A percentile compares a stretch with the other conserved stretches of the same genome.
Conservation (phyloP, 2,113 vertebrate genomes). For the Grus americana region DNA sequence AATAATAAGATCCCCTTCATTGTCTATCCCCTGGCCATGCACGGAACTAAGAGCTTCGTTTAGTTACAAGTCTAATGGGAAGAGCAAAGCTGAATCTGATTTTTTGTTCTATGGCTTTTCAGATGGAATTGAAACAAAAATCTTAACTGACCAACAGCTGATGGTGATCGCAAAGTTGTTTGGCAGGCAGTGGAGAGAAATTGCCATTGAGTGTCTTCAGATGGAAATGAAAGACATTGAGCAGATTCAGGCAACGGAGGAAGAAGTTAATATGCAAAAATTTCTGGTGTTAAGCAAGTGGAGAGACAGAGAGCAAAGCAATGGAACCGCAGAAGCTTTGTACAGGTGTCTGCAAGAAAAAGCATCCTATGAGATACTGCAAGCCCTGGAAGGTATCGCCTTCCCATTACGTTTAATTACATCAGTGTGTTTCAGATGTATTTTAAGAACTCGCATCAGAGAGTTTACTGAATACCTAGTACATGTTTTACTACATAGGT, state of each 20-base stretch:
- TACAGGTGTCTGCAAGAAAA: conserved; percentile 42
- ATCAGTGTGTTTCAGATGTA: rapidly evolving
- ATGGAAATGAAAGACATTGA: conserved; percentile 75
- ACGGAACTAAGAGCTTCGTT: not conserved
- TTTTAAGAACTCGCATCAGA: not conserved
- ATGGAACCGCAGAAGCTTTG: conserved; percentile 64
- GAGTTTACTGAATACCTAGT: not conserved
- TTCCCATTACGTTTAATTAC: rapidly evolving
- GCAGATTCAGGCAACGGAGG: conserved; percentile 67
- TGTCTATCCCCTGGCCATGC: rapidly evolving
- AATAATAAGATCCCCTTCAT: not conserved
- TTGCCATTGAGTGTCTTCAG: conserved; percentile 75
- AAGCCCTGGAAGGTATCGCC: conserved; percentile 69
- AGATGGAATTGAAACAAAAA: conserved; percentile 58
- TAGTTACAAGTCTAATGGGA: not conserved
- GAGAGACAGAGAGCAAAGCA: conserved; percentile 60
- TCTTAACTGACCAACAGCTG: conserved; percentile 75
- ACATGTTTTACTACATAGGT: rapidly evolving
- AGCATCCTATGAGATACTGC: conserved; percentile 70
- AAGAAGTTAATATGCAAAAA: conserved; percentile 75
- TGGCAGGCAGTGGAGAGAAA: conserved; percentile 79
- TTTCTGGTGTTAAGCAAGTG: conserved; percentile 77
- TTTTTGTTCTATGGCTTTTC: not conserved
- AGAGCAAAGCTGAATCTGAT: not conserved
- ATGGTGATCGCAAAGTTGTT: conserved; percentile 74